phyloP scores from a whole-genome alignment of 2,888 invertebrate genomes.

The Palloptera scutellata region DNA sequence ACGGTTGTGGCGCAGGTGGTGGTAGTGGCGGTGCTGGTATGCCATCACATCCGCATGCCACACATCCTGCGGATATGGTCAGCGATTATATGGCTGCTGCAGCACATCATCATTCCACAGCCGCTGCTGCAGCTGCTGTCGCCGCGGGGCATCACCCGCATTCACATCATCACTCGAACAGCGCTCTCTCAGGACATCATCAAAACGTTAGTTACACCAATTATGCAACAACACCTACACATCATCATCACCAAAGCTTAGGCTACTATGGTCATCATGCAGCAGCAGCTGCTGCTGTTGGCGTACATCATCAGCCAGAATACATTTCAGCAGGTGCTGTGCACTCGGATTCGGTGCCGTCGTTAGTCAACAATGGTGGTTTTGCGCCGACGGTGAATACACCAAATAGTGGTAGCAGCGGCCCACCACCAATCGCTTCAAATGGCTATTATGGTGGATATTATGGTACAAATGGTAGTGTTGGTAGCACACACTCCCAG shows the following conservation, averaged over 20 bases:
- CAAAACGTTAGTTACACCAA: conserved; percentile 56
- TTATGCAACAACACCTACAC: conserved; percentile 49
- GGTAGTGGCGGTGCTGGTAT: conserved; percentile 41
- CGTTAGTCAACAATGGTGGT: conserved; percentile 39
- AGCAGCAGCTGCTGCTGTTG: conserved; percentile 52
- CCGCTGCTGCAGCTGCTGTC: no score
- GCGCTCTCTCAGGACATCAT: conserved; percentile 57
- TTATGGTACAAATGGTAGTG: conserved; percentile 59
- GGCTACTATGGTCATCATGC: conserved; percentile 58
- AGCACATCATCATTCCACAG: conserved; percentile 53
- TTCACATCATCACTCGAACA: conserved; percentile 70
- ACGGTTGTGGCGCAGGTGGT: conserved; percentile 36
- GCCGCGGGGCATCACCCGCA: conserved; percentile 58
- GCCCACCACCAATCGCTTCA: conserved; percentile 38
- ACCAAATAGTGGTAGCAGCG: conserved; percentile 49
- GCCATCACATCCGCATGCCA: conserved; percentile 58
- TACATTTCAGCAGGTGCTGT: conserved; percentile 55
- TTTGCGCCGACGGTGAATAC: conserved; percentile 56
- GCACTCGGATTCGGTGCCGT: conserved; percentile 48
- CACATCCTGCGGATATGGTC: conserved; percentile 69
- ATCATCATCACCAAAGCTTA: conserved; percentile 58
- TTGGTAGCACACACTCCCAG: conserved; percentile 57
- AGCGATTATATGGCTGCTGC: conserved; percentile 62
- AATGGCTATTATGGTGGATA: conserved; percentile 62
- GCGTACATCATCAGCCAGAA: conserved; percentile 55